A percentile compares a stretch with the other conserved stretches of the same genome.
These are phyloP conservation scores for Bos indicus DNA, from an alignment of 2,113 vertebrate species.

Conservation along the genomic window DNA sequence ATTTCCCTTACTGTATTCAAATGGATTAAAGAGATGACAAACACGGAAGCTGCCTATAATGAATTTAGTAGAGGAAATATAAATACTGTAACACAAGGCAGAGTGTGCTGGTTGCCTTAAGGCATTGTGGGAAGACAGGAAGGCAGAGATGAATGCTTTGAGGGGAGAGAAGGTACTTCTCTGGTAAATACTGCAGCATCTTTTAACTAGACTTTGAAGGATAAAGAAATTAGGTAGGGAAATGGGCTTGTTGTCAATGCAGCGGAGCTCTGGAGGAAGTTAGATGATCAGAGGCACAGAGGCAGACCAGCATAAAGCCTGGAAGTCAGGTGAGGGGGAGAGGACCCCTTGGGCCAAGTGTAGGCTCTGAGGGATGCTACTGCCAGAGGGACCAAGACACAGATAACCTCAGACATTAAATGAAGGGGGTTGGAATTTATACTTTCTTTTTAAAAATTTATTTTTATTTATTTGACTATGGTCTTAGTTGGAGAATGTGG, in stretches of 20 bases:
- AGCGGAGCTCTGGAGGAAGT: not conserved
- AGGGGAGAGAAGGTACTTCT: not conserved
- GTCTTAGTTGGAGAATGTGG: not conserved
- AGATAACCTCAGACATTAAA: not conserved
- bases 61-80: not conserved
- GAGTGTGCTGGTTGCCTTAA: not conserved
- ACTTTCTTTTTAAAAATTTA: not conserved
- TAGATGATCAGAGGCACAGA: not conserved
- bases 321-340: not conserved
- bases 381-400: not conserved
- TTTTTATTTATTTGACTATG: not conserved
- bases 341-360: not conserved
- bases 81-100: not conserved
- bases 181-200: not conserved
- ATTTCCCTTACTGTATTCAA: not conserved
- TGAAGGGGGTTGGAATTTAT: not conserved
- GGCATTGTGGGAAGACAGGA: not conserved
- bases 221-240: not conserved
- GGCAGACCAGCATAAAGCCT: not conserved
- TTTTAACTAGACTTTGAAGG: not conserved
- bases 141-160: not conserved
- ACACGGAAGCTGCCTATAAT: not conserved
- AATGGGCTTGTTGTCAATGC: not conserved
- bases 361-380: not conserved
- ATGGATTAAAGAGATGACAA: not conserved